Evolutionary conservation across 2,797 vertebrate genomes (phyloP), one percentile per base, ranked within the genome.

Genomic region (Natrix natrix): DNA sequence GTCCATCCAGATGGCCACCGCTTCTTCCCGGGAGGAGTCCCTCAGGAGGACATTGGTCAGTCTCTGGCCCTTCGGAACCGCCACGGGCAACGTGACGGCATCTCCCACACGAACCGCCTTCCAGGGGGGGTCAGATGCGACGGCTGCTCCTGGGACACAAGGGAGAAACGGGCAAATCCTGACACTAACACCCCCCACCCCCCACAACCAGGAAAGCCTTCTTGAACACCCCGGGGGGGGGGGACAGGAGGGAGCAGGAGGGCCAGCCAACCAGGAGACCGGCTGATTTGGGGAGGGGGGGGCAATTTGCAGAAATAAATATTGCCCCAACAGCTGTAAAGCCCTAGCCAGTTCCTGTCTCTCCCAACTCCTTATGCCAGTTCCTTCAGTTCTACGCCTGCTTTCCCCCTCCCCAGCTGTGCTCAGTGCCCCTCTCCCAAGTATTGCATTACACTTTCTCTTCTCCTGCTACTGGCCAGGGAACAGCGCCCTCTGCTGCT

Each of bases 21-120:
- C 89, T 14, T 16, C 0, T 17, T 10, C 8, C 4, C 3, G 8
- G 0, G 26, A 14, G 26, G 0, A 0, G 0, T 66, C 43, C 11
- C 63, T 26, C 61, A 92, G 26, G 3, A n/a, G 4, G 8, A 92
- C 1, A 7, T 6, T 8, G 5, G 2, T 20, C 22, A 28, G 0
- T 0, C 2, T 16, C 59, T 14, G 4, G 12, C 60, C 86, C 37
- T 92, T 92, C 11, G 91, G 60, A 8, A 55, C 0, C 1, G 0
- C 3, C 11, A 54, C 4, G 0, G 22, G 8, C 2, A 90, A 13
- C 1, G 5, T 7, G 11, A 61, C n/a, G 0, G 2, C 16, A 13
- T 7, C 10, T 0, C 56, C 87, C 43, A 55, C 4, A 3, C 1
- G 2, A 7, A 20, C 7, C 24, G 59, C 28, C 8, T 32, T n/a